phyloP scores from a whole-genome alignment of 35 echinoderm and acorn worm species.

The Anneissia japonica region DNA sequence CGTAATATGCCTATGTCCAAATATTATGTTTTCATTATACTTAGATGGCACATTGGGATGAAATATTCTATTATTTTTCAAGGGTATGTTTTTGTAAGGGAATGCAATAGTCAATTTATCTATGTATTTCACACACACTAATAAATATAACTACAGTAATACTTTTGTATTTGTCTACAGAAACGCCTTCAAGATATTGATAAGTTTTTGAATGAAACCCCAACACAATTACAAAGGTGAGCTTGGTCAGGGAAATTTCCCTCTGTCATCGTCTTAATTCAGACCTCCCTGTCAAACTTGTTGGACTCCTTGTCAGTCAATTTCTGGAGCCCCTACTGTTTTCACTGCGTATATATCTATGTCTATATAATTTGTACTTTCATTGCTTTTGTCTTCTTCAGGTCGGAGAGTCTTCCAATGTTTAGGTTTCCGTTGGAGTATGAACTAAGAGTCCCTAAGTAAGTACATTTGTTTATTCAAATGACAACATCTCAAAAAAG shows the following conservation, averaged over 20 bases:
- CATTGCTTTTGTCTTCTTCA: background rate
- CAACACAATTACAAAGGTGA: slow-evolving; percentile 60
- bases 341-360: background rate
- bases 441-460: slow-evolving; percentile 70
- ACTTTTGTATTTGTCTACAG: slow-evolving; percentile 27
- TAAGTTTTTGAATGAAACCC: slow-evolving; percentile 48
- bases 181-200: slow-evolving; percentile 65
- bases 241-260: too few relatives aligned
- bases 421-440: slow-evolving; percentile 55
- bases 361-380: background rate
- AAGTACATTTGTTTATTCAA: slow-evolving; percentile 19
- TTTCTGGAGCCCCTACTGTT: background rate
- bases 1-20: too few relatives aligned
- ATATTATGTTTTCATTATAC: too few relatives aligned
- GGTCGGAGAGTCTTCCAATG: slow-evolving; percentile 54
- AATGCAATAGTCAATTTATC: too few relatives aligned
- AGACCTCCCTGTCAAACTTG: too few relatives aligned
- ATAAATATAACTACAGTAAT: background rate
- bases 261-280: too few relatives aligned
- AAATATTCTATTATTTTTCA: too few relatives aligned
- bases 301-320: too few relatives aligned
- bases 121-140: background rate
- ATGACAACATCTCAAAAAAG: too few relatives aligned
- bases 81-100: too few relatives aligned
- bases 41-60: too few relatives aligned